phyloP scores from a whole-genome alignment of 2,113 vertebrate genomes.

The Rhizomys pruinosus region DNA sequence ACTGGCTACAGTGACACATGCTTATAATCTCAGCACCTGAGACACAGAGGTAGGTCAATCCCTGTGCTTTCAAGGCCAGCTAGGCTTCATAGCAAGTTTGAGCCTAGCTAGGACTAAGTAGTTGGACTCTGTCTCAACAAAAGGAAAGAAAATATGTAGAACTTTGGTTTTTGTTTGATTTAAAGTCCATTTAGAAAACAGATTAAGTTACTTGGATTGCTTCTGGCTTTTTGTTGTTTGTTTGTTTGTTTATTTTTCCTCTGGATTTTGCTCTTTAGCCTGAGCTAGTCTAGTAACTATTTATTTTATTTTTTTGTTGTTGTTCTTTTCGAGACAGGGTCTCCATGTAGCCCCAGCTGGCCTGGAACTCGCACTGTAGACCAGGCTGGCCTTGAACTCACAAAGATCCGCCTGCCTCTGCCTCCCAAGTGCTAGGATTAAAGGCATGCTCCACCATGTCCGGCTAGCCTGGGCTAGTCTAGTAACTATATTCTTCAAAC shows the following conservation, averaged over 20 bases:
- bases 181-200: constrained; percentile 10
- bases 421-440: no score
- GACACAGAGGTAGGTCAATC: no score
- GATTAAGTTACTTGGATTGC: not conserved
- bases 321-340: not conserved
- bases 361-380: no score
- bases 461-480: no score
- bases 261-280: not conserved
- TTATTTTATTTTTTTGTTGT: not conserved
- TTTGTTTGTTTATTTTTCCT: no score
- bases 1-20: not conserved
- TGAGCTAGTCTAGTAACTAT: not conserved
- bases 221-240: not conserved
- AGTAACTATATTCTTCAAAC: not conserved
- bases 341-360: no score
- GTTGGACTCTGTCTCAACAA: not conserved
- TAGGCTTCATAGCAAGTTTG: not conserved
- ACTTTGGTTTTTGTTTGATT: not conserved
- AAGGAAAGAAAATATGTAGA: not conserved
- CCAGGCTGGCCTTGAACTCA: no score
- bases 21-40: not conserved
- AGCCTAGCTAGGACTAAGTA: not conserved
- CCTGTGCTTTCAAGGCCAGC: not conserved
- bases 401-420: no score
- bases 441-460: no score